phyloP scores from a whole-genome alignment of 92 coral and sea anemone genomes.

The Zoanthus sociatus region DNA sequence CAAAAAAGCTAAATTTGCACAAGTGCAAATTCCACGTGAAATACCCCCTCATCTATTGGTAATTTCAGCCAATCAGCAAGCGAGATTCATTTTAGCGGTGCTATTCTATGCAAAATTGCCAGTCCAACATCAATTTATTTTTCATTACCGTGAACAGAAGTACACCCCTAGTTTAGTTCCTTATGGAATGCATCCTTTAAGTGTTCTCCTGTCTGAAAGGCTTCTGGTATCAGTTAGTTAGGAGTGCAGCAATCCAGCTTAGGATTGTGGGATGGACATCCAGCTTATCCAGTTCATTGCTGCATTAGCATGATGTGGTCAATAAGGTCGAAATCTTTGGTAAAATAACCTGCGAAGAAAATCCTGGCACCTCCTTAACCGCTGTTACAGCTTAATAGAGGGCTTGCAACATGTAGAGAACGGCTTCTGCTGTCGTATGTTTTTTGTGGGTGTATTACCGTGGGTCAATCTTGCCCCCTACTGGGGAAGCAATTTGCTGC shows the following conservation, averaged over 20 bases:
- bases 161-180: background rate
- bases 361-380: background rate
- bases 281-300: background rate
- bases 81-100: no score
- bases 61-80: no score
- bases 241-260: background rate
- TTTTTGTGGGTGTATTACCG: background rate
- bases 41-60: no score
- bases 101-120: background rate
- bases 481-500: background rate
- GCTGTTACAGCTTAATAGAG: background rate
- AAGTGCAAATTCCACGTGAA: no score
- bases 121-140: background rate
- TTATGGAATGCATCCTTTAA: background rate
- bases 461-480: background rate
- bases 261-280: background rate
- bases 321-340: background rate
- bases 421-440: background rate
- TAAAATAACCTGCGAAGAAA: background rate
- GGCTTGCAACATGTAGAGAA: background rate
- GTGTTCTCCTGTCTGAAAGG: background rate
- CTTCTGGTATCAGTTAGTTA: background rate
- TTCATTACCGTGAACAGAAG: background rate
- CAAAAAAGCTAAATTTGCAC: no score
- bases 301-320: background rate